Evolutionary conservation across 92 coral and sea anemone species (phyloP).

Genomic region (Paragorgia papillata): DNA sequence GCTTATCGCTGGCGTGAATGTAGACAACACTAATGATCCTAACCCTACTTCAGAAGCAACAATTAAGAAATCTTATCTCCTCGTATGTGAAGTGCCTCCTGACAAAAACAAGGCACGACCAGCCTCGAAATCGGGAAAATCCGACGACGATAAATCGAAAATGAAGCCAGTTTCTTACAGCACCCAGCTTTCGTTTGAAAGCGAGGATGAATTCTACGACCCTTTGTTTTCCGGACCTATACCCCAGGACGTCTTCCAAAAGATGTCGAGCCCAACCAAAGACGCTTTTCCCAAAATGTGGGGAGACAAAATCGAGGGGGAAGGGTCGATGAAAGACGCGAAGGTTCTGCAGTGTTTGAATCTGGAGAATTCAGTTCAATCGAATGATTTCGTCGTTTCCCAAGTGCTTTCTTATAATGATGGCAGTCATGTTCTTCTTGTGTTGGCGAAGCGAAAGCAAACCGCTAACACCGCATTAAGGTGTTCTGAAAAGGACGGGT

Average conservation of each 20-base stretch:
- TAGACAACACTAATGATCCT: background rate
- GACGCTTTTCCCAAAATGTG: constrained; percentile 52
- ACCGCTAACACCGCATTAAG: background rate
- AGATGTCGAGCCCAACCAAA: constrained; percentile 78
- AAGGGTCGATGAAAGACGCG: constrained; percentile 40
- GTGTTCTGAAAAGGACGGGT: background rate
- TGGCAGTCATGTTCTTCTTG: constrained; percentile 74
- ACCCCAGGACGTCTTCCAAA: constrained; percentile 67
- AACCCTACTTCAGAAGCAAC: background rate
- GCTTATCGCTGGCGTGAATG: constrained; percentile 61
- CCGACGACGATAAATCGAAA: constrained; percentile 32
- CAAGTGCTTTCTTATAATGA: constrained; percentile 82
- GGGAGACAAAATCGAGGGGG: constrained; percentile 48
- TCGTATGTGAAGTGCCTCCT: constrained; percentile 63
- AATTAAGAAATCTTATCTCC: constrained; percentile 49
- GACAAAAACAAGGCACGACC: constrained; percentile 48
- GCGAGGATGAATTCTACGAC: constrained; percentile 58
- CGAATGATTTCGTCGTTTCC: constrained; percentile 48
- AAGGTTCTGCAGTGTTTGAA: constrained; percentile 74
- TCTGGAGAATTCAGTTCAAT: constrained; percentile 51
- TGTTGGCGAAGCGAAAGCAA: constrained; percentile 25
- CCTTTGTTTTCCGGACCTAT: constrained; percentile 37
- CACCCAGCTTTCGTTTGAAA: constrained; percentile 53
- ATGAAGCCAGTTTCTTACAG: constrained; percentile 30
- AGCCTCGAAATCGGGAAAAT: constrained; percentile 12